Base-by-base conservation (phyloP, 1,140 invertebrate species). In the Liolophura sinensis region DNA sequence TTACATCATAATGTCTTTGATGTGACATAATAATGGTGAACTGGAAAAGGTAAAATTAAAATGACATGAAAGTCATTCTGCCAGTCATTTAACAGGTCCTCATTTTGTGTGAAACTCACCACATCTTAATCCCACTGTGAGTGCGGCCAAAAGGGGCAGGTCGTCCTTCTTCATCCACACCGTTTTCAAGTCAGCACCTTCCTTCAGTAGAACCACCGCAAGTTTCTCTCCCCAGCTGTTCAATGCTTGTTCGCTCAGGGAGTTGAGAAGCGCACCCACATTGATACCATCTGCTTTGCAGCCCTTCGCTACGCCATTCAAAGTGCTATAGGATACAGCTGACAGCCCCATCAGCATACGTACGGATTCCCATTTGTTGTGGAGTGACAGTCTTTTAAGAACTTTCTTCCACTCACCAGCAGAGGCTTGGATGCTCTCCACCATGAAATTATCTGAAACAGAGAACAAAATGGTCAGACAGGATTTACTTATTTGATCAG, bases 151-250 rank as follows among this genome's bases (percentile, higher is more conserved):
- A 47, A 70, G 50, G 9, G 56, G 55, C n/a, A 55, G 52, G 25
- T 64, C 50, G 1, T 48, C 52, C 18, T 58, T 49, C n/a, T 27
- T 64, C 11, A 58, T 18, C 51, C 62, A 62, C 47, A 70, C 62
- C 40, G 64, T 60, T 20, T 56, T 27, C 52, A 64, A 62, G 1
- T 62, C 61, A 16, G 69, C 62, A 0, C 69, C 69, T 48, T 67
- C 63, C 24, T 57, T 64, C n/a, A 67, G 47, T n/a, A 70, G 40
- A 20, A 40, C 24, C 5, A 70, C 57, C 11, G 62, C 58, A 18
- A 70, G 62, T 0, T 62, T 25, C 31, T 57, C 31, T 20, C 69
- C 69, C 62, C 65, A 70, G 24, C 60, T 64, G 22, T 61, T 64
- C 46, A 64, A 15, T 12, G 64, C 48, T 15, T 49, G 9, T 24